These are phyloP conservation scores for Nymphalis io DNA, from an alignment of 1,140 invertebrate species.

Conservation along the genomic window DNA sequence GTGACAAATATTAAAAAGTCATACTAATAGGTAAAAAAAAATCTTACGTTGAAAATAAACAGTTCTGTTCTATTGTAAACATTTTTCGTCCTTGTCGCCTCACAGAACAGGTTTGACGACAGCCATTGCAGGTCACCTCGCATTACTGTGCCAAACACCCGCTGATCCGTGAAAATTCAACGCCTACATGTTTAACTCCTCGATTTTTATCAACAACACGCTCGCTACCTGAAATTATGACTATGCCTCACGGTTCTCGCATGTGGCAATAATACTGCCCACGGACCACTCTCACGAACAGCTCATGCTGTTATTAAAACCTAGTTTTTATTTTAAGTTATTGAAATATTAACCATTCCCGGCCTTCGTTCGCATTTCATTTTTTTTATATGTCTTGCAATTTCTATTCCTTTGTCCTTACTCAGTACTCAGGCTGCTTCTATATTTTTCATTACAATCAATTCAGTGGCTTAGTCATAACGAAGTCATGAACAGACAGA, in stretches of 20 bases:
- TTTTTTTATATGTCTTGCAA: no score
- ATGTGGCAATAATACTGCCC: constrained; percentile 41
- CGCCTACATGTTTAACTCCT: constrained; percentile 55
- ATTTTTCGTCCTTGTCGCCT: neutral
- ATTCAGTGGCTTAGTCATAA: no score
- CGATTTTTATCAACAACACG: constrained; percentile 53
- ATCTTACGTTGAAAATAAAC: constrained; percentile 1
- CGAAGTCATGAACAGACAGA: no score
- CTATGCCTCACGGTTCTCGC: constrained; percentile 29
- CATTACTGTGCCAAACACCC: constrained; percentile 37
- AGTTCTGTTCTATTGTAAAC: neutral
- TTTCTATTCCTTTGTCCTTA: no score
- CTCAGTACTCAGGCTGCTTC: no score
- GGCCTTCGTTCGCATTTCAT: no score
- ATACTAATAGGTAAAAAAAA: neutral
- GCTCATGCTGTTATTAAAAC: constrained; percentile 19
- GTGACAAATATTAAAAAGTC: constrained; percentile 1
- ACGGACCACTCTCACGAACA: constrained; percentile 28
- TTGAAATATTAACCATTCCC: neutral
- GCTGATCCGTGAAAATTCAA: constrained; percentile 43
- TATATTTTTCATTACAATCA: no score
- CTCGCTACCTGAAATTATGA: constrained; percentile 51
- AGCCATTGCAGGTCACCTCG: constrained; percentile 62
- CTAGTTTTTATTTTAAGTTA: neutral
- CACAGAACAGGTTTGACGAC: constrained; percentile 56